Conservation (phyloP, 2,797 vertebrate species). For the Phoeniculus purpureus region DNA sequence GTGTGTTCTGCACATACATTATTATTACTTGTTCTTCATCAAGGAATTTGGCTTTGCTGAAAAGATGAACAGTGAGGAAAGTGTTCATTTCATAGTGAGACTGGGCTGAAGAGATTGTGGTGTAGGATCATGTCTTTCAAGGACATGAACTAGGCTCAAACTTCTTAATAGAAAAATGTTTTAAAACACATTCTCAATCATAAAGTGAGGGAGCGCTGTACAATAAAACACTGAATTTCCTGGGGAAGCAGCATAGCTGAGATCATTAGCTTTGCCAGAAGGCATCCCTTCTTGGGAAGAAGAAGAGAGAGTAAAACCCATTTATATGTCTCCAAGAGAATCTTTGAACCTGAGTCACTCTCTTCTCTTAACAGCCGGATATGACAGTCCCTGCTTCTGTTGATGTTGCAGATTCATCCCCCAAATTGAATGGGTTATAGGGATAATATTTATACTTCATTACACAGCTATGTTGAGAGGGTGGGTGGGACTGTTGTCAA, state of each 20-base stretch:
- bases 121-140: background rate
- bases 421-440: too few relatives aligned
- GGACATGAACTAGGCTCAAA: background rate
- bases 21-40: background rate
- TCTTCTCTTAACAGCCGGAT: too few relatives aligned
- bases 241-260: background rate
- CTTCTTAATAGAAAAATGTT: background rate
- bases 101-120: background rate
- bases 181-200: background rate
- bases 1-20: background rate
- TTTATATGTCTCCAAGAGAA: too few relatives aligned
- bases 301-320: too few relatives aligned
- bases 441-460: too few relatives aligned
- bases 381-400: too few relatives aligned
- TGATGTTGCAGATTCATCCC: too few relatives aligned
- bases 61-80: background rate
- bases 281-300: too few relatives aligned
- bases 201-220: background rate
- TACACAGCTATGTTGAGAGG: too few relatives aligned
- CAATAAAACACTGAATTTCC: background rate
- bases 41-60: background rate
- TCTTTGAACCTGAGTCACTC: too few relatives aligned
- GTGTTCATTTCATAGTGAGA: background rate
- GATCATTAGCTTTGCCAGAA: background rate
- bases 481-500: too few relatives aligned